A percentile compares a stretch with the other conserved stretches of the same genome.
phyloP scores from a whole-genome alignment of 2,888 invertebrate genomes.

The Caenorhabditis macrosperma region DNA sequence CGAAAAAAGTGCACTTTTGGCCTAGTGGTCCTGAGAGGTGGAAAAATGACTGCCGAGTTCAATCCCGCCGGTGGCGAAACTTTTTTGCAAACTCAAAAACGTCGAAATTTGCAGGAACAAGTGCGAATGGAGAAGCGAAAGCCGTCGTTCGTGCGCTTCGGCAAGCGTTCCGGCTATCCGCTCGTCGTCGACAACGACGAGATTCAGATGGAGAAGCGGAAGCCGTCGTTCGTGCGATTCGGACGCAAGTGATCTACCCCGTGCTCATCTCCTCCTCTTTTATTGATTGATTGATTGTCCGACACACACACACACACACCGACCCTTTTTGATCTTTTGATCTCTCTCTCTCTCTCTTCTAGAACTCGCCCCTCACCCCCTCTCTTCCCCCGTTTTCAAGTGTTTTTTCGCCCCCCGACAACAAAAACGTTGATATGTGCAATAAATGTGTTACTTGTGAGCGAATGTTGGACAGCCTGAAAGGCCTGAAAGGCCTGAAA shows the following conservation, averaged over 20 bases:
- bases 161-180: slow-evolving; percentile 62
- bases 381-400: slow-evolving; percentile 3
- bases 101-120: slow-evolving; percentile 27
- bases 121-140: slow-evolving; percentile 65
- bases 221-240: slow-evolving; percentile 71
- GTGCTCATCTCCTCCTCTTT: not conserved
- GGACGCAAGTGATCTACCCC: slow-evolving; percentile 57
- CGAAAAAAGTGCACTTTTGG: too few relatives aligned
- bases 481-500: too few relatives aligned
- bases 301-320: too few relatives aligned
- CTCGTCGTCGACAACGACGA: slow-evolving; percentile 34
- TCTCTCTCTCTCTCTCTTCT: not conserved
- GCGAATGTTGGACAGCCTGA: not conserved
- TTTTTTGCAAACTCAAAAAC: too few relatives aligned
- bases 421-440: slow-evolving; percentile 40
- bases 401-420: too few relatives aligned
- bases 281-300: not conserved
- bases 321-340: slow-evolving; percentile 4
- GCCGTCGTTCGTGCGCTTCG: slow-evolving; percentile 71
- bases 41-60: too few relatives aligned
- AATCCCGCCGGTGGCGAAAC: too few relatives aligned
- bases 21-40: too few relatives aligned
- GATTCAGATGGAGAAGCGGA: slow-evolving; percentile 64
- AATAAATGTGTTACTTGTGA: slow-evolving; percentile 56
- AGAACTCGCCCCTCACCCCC: not conserved